Evolutionary conservation across 2,797 vertebrate species (phyloP).

Genomic region (Oceanodroma leucorhoa): DNA sequence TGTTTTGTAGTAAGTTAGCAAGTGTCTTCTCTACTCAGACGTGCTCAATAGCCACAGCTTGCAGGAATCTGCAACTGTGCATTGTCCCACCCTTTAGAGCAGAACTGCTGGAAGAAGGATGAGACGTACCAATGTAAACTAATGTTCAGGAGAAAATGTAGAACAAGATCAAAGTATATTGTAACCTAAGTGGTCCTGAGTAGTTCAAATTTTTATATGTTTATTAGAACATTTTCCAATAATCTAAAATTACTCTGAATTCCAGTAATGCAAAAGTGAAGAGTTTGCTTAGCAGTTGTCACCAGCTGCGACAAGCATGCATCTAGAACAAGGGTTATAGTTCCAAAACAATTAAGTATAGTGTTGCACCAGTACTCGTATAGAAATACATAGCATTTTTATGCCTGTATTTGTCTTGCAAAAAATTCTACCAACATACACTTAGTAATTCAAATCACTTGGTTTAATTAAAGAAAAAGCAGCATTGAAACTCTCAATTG

Average conservation of each 20-base stretch:
- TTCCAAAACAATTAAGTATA: background rate
- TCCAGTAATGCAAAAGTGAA: conserved; percentile 41
- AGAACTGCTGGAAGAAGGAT: background rate
- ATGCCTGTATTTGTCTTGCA: background rate
- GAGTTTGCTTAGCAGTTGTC: conserved; percentile 50
- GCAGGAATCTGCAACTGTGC: background rate
- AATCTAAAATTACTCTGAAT: conserved; percentile 49
- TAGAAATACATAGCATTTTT: background rate
- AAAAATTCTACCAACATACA: background rate
- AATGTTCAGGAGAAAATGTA: conserved; percentile 45
- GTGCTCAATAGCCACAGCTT: background rate
- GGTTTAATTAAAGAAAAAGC: background rate
- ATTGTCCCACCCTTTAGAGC: background rate
- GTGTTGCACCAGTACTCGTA: background rate
- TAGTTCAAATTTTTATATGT: conserved; percentile 77
- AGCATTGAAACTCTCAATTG: background rate
- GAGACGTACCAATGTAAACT: conserved; percentile 11
- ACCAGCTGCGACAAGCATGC: conserved; percentile 5
- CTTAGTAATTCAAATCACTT: background rate
- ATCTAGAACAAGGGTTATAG: conserved; percentile 29
- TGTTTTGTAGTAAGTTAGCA: background rate
- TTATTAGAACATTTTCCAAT: conserved; percentile 52
- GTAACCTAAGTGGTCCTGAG: conserved; percentile 77
- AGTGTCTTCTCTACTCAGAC: background rate
- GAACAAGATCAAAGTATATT: conserved; percentile 74